Conservation (phyloP, 2,888 invertebrate genomes). For the Ischnura elegans region DNA sequence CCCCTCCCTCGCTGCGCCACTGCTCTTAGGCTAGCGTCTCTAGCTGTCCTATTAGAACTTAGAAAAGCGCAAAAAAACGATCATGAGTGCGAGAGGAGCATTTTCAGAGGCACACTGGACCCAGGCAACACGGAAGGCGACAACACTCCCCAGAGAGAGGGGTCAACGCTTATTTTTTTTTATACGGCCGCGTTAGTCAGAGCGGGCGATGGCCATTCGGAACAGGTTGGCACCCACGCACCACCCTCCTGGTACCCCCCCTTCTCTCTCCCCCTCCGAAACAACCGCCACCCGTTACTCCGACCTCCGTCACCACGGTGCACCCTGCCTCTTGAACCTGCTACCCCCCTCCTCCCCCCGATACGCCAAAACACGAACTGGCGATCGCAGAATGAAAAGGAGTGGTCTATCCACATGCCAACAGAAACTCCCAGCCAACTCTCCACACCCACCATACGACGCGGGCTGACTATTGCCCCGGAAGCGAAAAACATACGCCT, state of each 20-base stretch:
- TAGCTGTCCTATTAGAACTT: too few relatives aligned
- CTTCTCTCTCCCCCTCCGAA: not conserved
- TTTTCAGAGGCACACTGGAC: too few relatives aligned
- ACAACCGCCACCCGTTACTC: conserved; percentile 2
- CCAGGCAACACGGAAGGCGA: not conserved
- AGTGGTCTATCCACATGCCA: conserved; percentile 19
- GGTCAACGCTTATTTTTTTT: not conserved
- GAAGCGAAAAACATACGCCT: not conserved
- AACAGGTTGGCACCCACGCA: conserved; percentile 14
- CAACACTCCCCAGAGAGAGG: not conserved
- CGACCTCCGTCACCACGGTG: not conserved
- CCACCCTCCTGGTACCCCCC: not conserved
- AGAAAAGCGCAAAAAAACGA: too few relatives aligned
- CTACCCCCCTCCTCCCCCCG: not conserved
- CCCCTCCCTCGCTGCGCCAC: too few relatives aligned
- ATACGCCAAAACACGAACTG: not conserved
- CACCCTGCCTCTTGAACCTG: not conserved
- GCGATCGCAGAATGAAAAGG: not conserved
- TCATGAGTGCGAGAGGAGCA: too few relatives aligned
- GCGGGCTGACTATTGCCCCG: not conserved
- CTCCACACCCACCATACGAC: not conserved
- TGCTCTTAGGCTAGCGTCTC: too few relatives aligned
- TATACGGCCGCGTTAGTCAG: not conserved
- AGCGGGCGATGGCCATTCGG: not conserved
- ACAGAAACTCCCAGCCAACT: not conserved